These are phyloP conservation scores for Leptopilina boulardi DNA, from an alignment of 1,140 invertebrate species.

Conservation along the genomic window DNA sequence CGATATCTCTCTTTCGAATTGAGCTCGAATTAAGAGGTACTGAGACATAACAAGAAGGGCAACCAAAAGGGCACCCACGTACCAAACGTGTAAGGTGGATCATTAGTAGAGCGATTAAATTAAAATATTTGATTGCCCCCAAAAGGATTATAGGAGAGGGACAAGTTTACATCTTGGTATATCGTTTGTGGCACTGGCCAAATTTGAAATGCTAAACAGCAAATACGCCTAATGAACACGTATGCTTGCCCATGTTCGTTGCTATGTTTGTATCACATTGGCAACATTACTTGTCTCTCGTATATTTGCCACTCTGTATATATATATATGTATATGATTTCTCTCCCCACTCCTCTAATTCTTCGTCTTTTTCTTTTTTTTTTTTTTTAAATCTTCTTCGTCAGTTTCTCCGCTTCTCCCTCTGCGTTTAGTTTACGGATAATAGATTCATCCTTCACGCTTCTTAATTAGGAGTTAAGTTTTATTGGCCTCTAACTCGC, in stretches of 20 bases:
- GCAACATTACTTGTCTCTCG: slow-evolving; percentile 66
- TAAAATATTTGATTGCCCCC: slow-evolving; percentile 77
- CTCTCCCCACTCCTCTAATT: slow-evolving; percentile 33
- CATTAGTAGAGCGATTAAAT: slow-evolving; percentile 72
- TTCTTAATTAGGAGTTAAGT: slow-evolving; percentile 75
- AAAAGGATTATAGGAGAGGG: slow-evolving; percentile 48
- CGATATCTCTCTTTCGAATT: slow-evolving; percentile 43
- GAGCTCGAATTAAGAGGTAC: slow-evolving; percentile 63
- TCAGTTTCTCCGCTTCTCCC: slow-evolving; percentile 26
- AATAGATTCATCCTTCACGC: slow-evolving; percentile 76
- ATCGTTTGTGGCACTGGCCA: slow-evolving; percentile 58
- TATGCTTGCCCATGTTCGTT: slow-evolving; percentile 69
- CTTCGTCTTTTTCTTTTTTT: slow-evolving; percentile 38
- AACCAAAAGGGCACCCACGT: slow-evolving; percentile 50
- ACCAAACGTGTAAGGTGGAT: slow-evolving; percentile 58
- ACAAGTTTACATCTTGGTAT: slow-evolving; percentile 49
- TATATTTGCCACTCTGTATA: slow-evolving; percentile 59
- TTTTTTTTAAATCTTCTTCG: slow-evolving; percentile 36
- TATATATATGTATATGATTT: too few relatives aligned
- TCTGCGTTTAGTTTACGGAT: slow-evolving; percentile 53
- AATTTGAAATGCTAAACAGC: slow-evolving; percentile 77
- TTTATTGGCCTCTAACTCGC: slow-evolving; percentile 72
- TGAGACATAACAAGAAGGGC: slow-evolving; percentile 29
- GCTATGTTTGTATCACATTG: slow-evolving; percentile 70
- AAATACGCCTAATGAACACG: slow-evolving; percentile 76